Base-by-base conservation (phyloP, 2,113 vertebrate genomes). In the Sphyrna mokarran region DNA sequence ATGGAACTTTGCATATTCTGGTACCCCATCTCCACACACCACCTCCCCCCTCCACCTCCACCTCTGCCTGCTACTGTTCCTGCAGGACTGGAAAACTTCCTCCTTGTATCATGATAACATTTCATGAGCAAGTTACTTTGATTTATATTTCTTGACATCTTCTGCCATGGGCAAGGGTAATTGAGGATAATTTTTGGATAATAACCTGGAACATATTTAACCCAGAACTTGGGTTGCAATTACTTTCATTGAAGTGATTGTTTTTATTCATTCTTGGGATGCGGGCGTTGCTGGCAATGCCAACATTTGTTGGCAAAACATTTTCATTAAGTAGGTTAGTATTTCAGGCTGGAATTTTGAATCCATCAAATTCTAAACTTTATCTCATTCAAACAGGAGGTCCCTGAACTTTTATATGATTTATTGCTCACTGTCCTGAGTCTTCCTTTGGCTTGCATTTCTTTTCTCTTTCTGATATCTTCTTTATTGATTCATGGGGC, bases 91-190 rank as follows among this genome's bases (percentile, higher is more conserved):
- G 48, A 54, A 54, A 54, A 54, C 48, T 54, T 4, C 48, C 48
- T 5, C 48, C 48, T 54, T n/a, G 33, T 91, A n/a, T 91, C 14
- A 23, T 16, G 54, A 16, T 33, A n/a, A 61, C 54, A 61, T 61
- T 58, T 63, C 58, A 91, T 63, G n/a, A n/a, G 58, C 58, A 91
- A 91, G 87, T 91, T 91, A n/a, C 13, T 29, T 91, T 63, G 87
- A 63, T 63, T 91, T 61, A 63, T 63, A 7, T 91, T 91, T 91
- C 10, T 87, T 23, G 85, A 4, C 87, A 91, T 91, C 13, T 16
- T 91, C 48, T 89, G 8, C 9, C 87, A n/a, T n/a, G 3, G 87
- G 87, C 54, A 90, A 90, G 14, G 48, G 58, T 63, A 91, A 63
- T 91, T 91, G 58, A 91, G 87, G 58, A 61, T 91, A 54, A 63